These are phyloP conservation scores for Dynastes maya DNA, from an alignment of 2,888 invertebrate species.

Conservation along the genomic window DNA sequence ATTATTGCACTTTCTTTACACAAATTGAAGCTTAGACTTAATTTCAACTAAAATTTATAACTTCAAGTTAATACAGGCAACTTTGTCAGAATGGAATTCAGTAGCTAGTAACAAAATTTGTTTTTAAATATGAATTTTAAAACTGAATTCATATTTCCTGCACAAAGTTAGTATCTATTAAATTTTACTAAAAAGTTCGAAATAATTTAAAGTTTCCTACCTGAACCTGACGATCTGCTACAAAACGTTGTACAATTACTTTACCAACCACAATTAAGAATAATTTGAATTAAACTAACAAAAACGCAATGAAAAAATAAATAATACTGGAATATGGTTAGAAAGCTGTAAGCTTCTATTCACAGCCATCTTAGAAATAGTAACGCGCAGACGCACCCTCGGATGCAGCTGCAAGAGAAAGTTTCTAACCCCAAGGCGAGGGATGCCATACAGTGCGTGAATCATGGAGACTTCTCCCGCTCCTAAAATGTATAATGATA, in stretches of 20 bases:
- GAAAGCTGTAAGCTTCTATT: constrained; percentile 34
- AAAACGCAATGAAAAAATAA: constrained; percentile 4
- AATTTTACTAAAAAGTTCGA: not conserved
- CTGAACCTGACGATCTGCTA: too few species aligned
- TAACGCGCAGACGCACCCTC: constrained; percentile 46
- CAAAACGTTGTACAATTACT: too few species aligned
- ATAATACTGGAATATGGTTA: not conserved
- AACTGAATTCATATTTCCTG: too few species aligned
- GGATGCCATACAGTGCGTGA: constrained; percentile 45
- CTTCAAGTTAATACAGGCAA: too few species aligned
- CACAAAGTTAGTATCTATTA: too few species aligned
- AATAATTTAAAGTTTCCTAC: constrained; percentile 11
- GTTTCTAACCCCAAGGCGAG: constrained; percentile 46
- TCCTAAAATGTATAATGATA: not conserved
- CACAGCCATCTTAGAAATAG: constrained; percentile 47
- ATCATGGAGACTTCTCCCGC: constrained; percentile 24
- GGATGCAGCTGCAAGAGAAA: constrained; percentile 50
- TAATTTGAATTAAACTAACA: not conserved
- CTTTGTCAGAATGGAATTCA: too few species aligned
- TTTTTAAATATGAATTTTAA: too few species aligned
- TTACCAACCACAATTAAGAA: not conserved
- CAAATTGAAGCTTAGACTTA: too few species aligned
- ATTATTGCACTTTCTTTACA: too few species aligned
- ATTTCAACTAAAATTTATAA: too few species aligned
- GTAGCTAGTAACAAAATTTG: too few species aligned